Percentiles rank a stretch among this genome's conserved stretches.
These are phyloP conservation scores for Cheilosia soror DNA, from an alignment of 2,888 invertebrate species.

Conservation along the genomic window DNA sequence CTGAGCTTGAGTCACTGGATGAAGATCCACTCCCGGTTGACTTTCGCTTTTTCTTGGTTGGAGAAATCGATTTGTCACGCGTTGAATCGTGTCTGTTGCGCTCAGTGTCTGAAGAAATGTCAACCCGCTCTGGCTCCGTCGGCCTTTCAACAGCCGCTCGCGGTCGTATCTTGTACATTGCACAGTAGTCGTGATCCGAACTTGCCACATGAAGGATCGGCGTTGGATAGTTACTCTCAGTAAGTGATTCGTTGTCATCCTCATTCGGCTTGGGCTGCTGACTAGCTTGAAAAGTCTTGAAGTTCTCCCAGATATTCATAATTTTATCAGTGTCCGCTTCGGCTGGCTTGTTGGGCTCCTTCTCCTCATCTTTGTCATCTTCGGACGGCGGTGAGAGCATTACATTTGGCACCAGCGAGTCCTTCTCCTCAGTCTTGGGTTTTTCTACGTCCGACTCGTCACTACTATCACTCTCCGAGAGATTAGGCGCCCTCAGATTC, in stretches of 20 bases:
- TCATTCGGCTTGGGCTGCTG: conserved; percentile 65
- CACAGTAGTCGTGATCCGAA: conserved; percentile 92
- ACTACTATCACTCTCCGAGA: conserved; percentile 93
- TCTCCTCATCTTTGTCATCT: conserved; percentile 79
- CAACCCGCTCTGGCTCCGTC: conserved; percentile 78
- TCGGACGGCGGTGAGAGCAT: conserved; percentile 82
- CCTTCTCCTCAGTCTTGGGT: conserved; percentile 77
- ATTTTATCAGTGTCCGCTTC: conserved; percentile 76
- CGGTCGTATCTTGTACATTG: conserved; percentile 81
- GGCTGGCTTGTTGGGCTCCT: conserved; percentile 67
- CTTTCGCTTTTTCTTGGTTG: conserved; percentile 79
- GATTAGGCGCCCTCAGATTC: conserved; percentile 91
- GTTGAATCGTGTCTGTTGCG: conserved; percentile 77
- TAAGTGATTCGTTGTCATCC: conserved; percentile 60
- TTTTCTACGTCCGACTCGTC: conserved; percentile 84
- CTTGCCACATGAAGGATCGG: conserved; percentile 86
- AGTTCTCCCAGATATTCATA: conserved; percentile 81
- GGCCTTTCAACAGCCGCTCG: conserved; percentile 49
- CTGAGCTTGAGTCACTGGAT: conserved; percentile 91
- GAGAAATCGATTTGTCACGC: conserved; percentile 77
- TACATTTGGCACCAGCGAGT: conserved; percentile 79
- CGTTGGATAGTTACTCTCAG: conserved; percentile 75
- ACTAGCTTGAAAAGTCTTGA: conserved; percentile 79
- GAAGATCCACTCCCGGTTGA: conserved; percentile 85
- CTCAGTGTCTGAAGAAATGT: conserved; percentile 77